Percentiles rank a stretch among this genome's conserved stretches.
phyloP scores from a whole-genome alignment of 2,888 invertebrate species.

The Pegoplata infirma region DNA sequence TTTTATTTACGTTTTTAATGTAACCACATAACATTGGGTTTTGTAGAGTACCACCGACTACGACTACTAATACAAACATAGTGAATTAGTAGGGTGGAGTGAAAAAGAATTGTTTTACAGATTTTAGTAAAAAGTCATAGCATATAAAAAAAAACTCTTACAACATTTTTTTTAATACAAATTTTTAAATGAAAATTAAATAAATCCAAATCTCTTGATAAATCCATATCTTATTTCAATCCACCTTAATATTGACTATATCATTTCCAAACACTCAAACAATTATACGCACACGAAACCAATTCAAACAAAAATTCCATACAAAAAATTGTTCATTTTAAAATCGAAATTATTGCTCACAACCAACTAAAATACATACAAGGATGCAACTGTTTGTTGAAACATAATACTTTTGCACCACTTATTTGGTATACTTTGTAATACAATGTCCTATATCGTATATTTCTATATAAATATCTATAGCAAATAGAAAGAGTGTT shows the following conservation, averaged over 20 bases:
- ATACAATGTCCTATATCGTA: not conserved
- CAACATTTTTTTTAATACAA: no score
- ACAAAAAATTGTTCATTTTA: not conserved
- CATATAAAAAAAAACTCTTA: no score
- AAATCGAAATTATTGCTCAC: not conserved
- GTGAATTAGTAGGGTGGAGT: not conserved
- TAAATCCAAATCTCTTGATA: no score
- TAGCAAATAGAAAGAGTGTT: not conserved
- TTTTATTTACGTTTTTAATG: constrained; percentile 12
- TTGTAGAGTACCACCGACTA: not conserved
- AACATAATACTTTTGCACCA: not conserved
- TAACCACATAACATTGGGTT: constrained; percentile 18
- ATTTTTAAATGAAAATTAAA: no score
- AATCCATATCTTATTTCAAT: no score
- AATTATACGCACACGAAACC: not conserved
- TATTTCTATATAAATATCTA: not conserved
- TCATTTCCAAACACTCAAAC: not conserved
- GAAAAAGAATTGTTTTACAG: no score
- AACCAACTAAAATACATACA: no score
- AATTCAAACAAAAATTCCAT: not conserved
- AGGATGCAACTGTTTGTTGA: not conserved
- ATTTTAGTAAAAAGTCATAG: no score
- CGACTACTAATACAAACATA: no score
- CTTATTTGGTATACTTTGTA: not conserved
- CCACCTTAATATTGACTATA: no score